phyloP scores from a whole-genome alignment of 2,888 invertebrate species.

The Synanthedon myopaeformis region DNA sequence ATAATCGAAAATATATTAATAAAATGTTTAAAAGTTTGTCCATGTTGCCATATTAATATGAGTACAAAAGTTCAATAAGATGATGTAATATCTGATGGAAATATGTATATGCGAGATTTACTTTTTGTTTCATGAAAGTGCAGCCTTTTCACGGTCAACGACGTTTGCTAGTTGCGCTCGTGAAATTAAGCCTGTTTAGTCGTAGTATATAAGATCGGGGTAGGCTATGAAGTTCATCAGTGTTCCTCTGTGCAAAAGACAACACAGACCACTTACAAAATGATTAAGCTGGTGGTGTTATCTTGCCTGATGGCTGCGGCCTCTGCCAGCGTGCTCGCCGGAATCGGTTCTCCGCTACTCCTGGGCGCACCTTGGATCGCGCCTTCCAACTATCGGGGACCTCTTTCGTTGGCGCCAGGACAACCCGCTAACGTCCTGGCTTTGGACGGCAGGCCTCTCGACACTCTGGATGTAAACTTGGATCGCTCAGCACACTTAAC shows the following conservation, averaged over 20 bases:
- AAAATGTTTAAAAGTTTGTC: no score
- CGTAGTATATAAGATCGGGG: conserved; percentile 37
- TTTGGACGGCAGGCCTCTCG: conserved; percentile 54
- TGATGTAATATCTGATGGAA: no score
- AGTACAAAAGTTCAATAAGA: no score
- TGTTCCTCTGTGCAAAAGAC: conserved; percentile 31
- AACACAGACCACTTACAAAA: conserved; percentile 60
- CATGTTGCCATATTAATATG: no score
- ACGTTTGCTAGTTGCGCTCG: conserved; percentile 37
- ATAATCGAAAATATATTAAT: no score
- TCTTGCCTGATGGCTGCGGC: conserved; percentile 72
- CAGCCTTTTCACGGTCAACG: conserved; percentile 36
- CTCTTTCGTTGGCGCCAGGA: conserved; percentile 55
- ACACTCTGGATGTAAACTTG: conserved; percentile 56
- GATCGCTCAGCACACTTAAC: conserved; percentile 54
- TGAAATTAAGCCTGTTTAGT: conserved; percentile 16
- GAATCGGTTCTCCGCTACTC: conserved; percentile 18
- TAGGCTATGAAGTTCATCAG: conserved; percentile 32
- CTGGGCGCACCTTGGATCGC: conserved; percentile 23
- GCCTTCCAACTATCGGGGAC: conserved; percentile 44
- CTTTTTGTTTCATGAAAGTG: not conserved
- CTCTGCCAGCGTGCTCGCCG: conserved; percentile 23
- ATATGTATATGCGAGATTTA: no score
- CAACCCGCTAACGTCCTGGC: conserved; percentile 55
- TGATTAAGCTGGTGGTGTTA: conserved; percentile 72